A percentile compares a stretch with the other conserved stretches of the same genome.
These are phyloP conservation scores for Eulithis prunata DNA, from an alignment of 2,888 invertebrate genomes.

Conservation along the genomic window DNA sequence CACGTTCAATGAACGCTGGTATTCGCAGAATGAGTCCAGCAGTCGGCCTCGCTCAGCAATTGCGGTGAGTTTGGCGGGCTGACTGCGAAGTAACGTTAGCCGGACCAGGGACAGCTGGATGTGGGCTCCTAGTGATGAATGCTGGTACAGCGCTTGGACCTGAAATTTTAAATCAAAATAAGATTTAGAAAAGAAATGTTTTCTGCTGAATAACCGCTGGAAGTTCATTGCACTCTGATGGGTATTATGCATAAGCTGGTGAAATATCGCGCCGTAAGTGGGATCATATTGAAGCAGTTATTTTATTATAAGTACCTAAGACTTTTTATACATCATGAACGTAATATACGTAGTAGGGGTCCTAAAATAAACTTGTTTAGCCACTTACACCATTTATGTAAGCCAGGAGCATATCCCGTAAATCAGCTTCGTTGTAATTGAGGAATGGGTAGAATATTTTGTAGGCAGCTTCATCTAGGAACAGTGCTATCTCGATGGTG, in stretches of 20 bases:
- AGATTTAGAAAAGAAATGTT: background rate
- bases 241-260: no score
- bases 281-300: no score
- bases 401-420: conserved; percentile 90
- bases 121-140: conserved; percentile 87
- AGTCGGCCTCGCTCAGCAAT: conserved; percentile 87
- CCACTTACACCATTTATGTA: conserved; percentile 89
- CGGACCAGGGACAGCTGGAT: conserved; percentile 88
- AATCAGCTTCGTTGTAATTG: conserved; percentile 85
- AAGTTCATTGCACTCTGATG: no score
- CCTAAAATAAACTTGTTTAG: background rate
- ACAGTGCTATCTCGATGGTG: conserved; percentile 89
- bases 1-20: conserved; percentile 87
- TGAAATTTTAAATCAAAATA: conserved; percentile 52
- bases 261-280: no score
- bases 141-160: conserved; percentile 92
- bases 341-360: no score
- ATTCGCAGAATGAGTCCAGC: conserved; percentile 90
- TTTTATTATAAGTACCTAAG: no score
- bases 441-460: conserved; percentile 88
- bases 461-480: conserved; percentile 90
- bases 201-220: no score
- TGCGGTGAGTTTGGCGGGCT: conserved; percentile 86
- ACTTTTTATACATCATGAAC: no score
- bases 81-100: conserved; percentile 87